These are phyloP conservation scores for Pegea sp. DNA, from an alignment of 23 tunicate genomes.

Conservation along the genomic window DNA sequence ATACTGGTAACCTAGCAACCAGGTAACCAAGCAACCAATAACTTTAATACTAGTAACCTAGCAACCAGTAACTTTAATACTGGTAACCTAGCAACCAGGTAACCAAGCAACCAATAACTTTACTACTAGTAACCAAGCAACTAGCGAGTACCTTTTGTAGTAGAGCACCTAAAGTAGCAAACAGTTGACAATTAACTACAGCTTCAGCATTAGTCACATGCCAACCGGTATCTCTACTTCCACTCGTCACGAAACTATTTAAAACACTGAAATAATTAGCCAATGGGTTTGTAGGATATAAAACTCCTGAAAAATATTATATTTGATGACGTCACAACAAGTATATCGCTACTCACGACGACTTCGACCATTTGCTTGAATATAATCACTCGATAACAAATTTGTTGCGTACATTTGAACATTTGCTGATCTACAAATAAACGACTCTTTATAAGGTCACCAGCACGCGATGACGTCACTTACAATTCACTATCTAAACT, in stretches of 20 bases:
- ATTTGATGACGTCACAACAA: not conserved
- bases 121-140: not conserved
- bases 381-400: too few species aligned
- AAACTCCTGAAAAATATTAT: not conserved
- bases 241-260: constrained; percentile 22
- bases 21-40: not conserved
- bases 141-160: constrained; percentile 36
- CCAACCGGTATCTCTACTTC: constrained; percentile 24
- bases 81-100: too few species aligned
- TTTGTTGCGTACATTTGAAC: too few species aligned
- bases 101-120: not conserved
- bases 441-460: too few species aligned
- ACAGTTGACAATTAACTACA: constrained; percentile 32
- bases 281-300: constrained; percentile 14
- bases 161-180: constrained; percentile 77
- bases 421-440: too few species aligned
- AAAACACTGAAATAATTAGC: constrained; percentile 21
- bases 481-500: too few species aligned
- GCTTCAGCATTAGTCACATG: constrained; percentile 52
- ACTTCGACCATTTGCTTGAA: too few species aligned
- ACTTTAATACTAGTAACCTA: not conserved
- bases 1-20: too few species aligned
- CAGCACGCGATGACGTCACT: too few species aligned
- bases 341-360: not conserved
- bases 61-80: not conserved